Conservation (phyloP, 2,888 invertebrate species). For the Chalcosyrphus nemorum region DNA sequence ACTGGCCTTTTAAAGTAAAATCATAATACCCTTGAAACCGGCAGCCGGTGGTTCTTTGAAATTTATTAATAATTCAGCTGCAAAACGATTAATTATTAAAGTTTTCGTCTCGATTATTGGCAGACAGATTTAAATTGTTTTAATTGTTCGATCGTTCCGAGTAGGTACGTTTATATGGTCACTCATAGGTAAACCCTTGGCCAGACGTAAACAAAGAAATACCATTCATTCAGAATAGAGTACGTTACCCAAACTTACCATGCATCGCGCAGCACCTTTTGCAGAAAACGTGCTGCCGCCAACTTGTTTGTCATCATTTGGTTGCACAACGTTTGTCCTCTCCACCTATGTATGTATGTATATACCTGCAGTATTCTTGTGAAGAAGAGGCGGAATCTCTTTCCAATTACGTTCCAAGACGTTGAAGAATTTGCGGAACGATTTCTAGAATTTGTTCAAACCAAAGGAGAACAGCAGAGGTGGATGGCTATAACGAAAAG, state of each 20-base stretch:
- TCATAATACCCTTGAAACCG: no score
- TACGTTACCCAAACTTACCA: constrained; percentile 28
- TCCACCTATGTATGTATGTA: constrained; percentile 17
- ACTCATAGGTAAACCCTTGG: not conserved
- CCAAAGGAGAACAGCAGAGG: constrained; percentile 11
- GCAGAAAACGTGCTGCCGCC: constrained; percentile 64
- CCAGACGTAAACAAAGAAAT: constrained; percentile 26
- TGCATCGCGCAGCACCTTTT: constrained; percentile 48
- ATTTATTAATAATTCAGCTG: no score
- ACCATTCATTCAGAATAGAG: constrained; percentile 23
- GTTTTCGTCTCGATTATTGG: not conserved
- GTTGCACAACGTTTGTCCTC: constrained; percentile 37
- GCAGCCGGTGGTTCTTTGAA: no score
- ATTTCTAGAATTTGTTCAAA: constrained; percentile 59
- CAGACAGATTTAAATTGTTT: not conserved
- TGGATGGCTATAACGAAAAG: constrained; percentile 27
- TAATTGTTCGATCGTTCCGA: not conserved
- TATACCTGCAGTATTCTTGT: no score
- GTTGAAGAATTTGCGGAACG: constrained; percentile 50
- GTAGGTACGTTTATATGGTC: not conserved
- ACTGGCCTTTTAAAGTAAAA: no score
- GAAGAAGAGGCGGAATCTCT: constrained; percentile 43
- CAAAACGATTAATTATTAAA: no score
- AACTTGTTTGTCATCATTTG: constrained; percentile 62
- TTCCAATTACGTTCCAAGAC: constrained; percentile 56